Evolutionary conservation across 1,140 invertebrate genomes (phyloP).

Genomic region (Saxidomus purpurata): DNA sequence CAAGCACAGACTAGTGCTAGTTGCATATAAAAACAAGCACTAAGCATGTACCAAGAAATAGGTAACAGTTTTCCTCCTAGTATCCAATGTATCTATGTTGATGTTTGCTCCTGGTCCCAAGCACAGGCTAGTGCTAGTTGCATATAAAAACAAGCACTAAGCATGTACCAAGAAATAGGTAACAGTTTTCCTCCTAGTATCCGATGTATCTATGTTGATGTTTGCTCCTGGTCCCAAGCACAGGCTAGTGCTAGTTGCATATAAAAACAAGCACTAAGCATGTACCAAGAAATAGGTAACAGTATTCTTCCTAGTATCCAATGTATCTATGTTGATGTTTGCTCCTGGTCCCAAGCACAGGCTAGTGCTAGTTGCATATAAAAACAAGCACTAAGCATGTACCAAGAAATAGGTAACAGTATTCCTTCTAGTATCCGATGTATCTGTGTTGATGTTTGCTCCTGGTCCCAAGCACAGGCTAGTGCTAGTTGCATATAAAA

Average conservation of each 20-base stretch:
- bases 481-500: slow-evolving; percentile 19
- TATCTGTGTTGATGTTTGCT: neutral
- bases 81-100: neutral
- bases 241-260: slow-evolving; percentile 30
- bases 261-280: slow-evolving; percentile 22
- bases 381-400: slow-evolving; percentile 6
- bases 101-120: neutral
- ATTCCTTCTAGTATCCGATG: neutral
- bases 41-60: slow-evolving; percentile 17
- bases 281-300: slow-evolving; percentile 21
- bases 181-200: neutral
- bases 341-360: slow-evolving; percentile 24
- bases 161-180: slow-evolving; percentile 6
- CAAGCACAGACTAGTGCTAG: too few species aligned
- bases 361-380: slow-evolving; percentile 3
- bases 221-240: neutral
- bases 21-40: slow-evolving; percentile 23
- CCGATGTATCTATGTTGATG: neutral
- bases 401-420: slow-evolving; percentile 15
- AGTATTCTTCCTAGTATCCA: neutral
- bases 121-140: slow-evolving; percentile 28
- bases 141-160: slow-evolving; percentile 25
- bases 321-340: neutral
- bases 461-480: slow-evolving; percentile 31
- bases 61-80: neutral